Percentiles rank a stretch among this genome's conserved stretches.
These are phyloP conservation scores for Dreissena rostriformis DNA, from an alignment of 1,140 invertebrate species.

Conservation along the genomic window DNA sequence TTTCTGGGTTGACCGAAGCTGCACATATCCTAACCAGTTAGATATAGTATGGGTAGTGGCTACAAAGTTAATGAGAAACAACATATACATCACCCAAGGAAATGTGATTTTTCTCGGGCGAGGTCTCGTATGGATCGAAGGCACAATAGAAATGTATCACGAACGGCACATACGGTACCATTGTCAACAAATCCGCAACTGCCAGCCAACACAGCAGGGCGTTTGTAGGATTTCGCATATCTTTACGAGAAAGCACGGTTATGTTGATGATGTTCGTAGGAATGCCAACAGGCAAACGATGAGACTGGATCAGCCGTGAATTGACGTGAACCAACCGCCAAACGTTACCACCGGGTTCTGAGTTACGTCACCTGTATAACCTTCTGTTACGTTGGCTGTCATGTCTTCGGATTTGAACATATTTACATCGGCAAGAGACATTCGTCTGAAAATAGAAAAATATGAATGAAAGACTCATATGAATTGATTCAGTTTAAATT, in stretches of 20 bases:
- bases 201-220: slow-evolving; percentile 91
- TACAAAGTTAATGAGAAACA: slow-evolving; percentile 84
- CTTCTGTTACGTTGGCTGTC: slow-evolving; percentile 12
- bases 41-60: slow-evolving; percentile 95
- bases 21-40: slow-evolving; percentile 94
- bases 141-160: slow-evolving; percentile 85
- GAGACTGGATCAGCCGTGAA: slow-evolving; percentile 88
- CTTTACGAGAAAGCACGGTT: slow-evolving; percentile 92
- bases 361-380: not conserved
- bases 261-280: slow-evolving; percentile 95
- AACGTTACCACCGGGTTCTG: slow-evolving; percentile 67
- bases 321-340: slow-evolving; percentile 76
- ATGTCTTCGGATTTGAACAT: slow-evolving; percentile 24
- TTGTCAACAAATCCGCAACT: slow-evolving; percentile 92
- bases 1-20: slow-evolving; percentile 86
- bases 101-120: slow-evolving; percentile 69
- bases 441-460: no score
- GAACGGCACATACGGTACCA: slow-evolving; percentile 94
- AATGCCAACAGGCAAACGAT: slow-evolving; percentile 92
- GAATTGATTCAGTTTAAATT: no score
- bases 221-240: slow-evolving; percentile 91
- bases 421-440: no score
- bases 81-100: slow-evolving; percentile 74
- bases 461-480: no score
- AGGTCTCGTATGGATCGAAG: slow-evolving; percentile 57